Percentiles rank a stretch among this genome's conserved stretches.
These are phyloP conservation scores for Pocillopora damicornis DNA, from an alignment of 64 coral and sea anemone genomes.

Conservation along the genomic window DNA sequence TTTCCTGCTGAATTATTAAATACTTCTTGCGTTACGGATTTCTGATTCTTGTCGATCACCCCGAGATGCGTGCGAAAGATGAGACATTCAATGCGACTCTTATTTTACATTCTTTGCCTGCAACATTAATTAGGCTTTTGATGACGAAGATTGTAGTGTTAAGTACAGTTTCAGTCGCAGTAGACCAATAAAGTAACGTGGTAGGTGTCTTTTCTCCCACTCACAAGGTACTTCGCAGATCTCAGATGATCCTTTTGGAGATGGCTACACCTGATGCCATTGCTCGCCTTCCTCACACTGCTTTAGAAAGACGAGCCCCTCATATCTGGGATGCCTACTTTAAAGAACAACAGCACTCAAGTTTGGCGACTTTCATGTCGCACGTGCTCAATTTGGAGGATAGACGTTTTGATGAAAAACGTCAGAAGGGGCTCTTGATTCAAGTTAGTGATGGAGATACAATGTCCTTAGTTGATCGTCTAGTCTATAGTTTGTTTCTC, in stretches of 20 bases:
- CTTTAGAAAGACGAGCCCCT: constrained; percentile 9
- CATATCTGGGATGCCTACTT: constrained; percentile 62
- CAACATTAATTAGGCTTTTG: too few species aligned
- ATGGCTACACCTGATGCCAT: constrained; percentile 80
- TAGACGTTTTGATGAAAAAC: not conserved
- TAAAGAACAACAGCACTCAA: constrained; percentile 55
- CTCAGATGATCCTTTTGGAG: constrained; percentile 54
- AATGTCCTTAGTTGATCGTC: too few species aligned
- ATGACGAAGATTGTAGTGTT: too few species aligned
- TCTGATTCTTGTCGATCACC: too few species aligned
- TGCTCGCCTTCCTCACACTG: constrained; percentile 48
- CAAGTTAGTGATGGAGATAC: constrained; percentile 26
- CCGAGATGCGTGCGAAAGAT: too few species aligned
- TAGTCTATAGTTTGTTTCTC: too few species aligned
- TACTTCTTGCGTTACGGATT: too few species aligned
- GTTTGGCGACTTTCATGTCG: constrained; percentile 41
- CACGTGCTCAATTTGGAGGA: constrained; percentile 24
- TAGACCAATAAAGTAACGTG: not conserved
- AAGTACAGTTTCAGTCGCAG: too few species aligned
- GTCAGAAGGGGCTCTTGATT: constrained; percentile 52
- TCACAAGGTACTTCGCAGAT: constrained; percentile 34
- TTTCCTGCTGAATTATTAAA: too few species aligned
- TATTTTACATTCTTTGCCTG: too few species aligned
- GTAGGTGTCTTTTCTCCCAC: not conserved
- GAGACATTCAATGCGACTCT: too few species aligned